A percentile compares a stretch with the other conserved stretches of the same genome.
These are phyloP conservation scores for Pollenia angustigena DNA, from an alignment of 2,888 invertebrate species.

Conservation along the genomic window DNA sequence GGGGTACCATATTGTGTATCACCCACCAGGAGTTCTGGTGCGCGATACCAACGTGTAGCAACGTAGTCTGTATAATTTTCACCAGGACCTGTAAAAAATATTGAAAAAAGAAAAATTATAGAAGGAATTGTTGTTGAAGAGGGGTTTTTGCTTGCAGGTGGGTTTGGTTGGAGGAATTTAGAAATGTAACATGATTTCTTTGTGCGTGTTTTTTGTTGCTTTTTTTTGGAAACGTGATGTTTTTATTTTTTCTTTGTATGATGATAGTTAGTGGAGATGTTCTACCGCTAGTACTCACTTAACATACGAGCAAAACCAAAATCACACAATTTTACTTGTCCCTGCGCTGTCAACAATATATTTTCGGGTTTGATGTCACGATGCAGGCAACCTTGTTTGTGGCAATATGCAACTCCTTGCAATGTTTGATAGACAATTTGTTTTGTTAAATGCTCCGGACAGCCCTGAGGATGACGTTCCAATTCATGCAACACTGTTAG, in stretches of 20 bases:
- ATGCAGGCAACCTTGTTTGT: slow-evolving; percentile 97
- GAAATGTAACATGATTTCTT: slow-evolving; percentile 37
- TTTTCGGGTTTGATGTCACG: slow-evolving; percentile 99
- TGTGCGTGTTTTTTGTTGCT: background rate
- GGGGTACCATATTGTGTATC: slow-evolving; percentile 96
- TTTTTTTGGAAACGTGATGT: slow-evolving; percentile 50
- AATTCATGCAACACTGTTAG: slow-evolving; percentile 98
- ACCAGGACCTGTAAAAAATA: slow-evolving; percentile 89
- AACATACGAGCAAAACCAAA: slow-evolving; percentile 99
- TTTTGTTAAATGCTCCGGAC: slow-evolving; percentile 94
- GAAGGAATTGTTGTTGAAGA: background rate
- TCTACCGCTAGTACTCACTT: slow-evolving; percentile 85
- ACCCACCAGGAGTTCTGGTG: slow-evolving; percentile 98
- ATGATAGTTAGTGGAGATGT: background rate
- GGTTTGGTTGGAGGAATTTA: background rate
- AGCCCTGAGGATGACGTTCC: slow-evolving; percentile 96
- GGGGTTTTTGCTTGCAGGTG: background rate
- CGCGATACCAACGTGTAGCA: slow-evolving; percentile 99
- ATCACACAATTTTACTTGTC: slow-evolving; percentile 97
- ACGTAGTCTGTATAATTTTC: slow-evolving; percentile 99
- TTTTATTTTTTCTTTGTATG: slow-evolving; percentile 29
- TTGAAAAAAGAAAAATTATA: background rate
- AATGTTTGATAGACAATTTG: slow-evolving; percentile 98
- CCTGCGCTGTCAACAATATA: slow-evolving; percentile 95
- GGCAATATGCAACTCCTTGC: slow-evolving; percentile 98